Evolutionary conservation across 2,797 vertebrate genomes (phyloP).

Genomic region (Sciurus carolinensis): DNA sequence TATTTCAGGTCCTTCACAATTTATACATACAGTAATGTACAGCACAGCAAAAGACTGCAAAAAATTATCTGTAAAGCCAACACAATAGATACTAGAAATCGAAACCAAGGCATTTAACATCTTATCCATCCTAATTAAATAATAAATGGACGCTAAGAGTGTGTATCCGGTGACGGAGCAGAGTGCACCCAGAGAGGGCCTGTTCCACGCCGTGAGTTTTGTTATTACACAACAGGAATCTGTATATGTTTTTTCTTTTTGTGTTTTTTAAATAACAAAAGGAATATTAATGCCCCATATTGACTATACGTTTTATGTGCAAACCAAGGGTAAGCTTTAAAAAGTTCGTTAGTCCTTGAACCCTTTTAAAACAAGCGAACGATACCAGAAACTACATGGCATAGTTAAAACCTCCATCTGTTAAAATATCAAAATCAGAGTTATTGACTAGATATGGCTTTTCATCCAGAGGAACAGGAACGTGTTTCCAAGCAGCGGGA

Average conservation of each 20-base stretch:
- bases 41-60: conserved; percentile 93
- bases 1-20: conserved; percentile 95
- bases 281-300: conserved; percentile 95
- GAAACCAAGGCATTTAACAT: conserved; percentile 92
- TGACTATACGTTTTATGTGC: conserved; percentile 96
- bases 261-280: conserved; percentile 90
- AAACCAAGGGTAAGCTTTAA: conserved; percentile 96
- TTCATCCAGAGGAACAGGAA: conserved; percentile 95
- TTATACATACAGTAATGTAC: conserved; percentile 94
- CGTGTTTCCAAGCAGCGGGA: conserved; percentile 88
- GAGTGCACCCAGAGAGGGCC: conserved; percentile 86
- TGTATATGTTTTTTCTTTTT: conserved; percentile 78
- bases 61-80: conserved; percentile 94
- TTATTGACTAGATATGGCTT: conserved; percentile 99
- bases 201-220: conserved; percentile 88
- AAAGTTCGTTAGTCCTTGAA: conserved; percentile 93
- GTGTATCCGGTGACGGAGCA: conserved; percentile 86
- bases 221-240: conserved; percentile 89
- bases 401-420: conserved; percentile 92
- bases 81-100: conserved; percentile 92
- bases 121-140: conserved; percentile 90
- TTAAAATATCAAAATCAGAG: conserved; percentile 94
- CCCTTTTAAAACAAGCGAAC: conserved; percentile 92
- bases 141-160: conserved; percentile 89
- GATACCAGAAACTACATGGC: conserved; percentile 92